phyloP scores from a whole-genome alignment of 2,888 invertebrate genomes.

The Timema podura region DNA sequence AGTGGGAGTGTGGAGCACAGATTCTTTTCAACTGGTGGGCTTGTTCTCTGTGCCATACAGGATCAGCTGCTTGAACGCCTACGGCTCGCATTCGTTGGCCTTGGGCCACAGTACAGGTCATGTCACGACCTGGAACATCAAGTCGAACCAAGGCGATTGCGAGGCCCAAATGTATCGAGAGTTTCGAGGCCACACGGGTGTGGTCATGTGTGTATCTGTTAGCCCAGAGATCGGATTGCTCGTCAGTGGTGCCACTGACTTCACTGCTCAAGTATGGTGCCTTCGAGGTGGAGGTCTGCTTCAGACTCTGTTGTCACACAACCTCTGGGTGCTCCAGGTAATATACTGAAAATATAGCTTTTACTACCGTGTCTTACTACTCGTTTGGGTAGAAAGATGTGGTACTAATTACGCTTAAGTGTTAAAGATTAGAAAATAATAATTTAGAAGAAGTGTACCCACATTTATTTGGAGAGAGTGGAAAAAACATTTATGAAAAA shows the following conservation, averaged over 20 bases:
- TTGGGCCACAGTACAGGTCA: constrained; percentile 27
- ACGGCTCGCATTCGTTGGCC: constrained; percentile 15
- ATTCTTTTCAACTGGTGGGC: constrained; percentile 22
- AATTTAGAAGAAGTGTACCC: no score
- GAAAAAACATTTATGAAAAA: no score
- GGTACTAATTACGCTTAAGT: no score
- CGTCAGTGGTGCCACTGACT: constrained; percentile 27
- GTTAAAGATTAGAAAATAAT: no score
- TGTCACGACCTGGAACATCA: constrained; percentile 23
- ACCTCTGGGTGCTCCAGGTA: constrained; percentile 28
- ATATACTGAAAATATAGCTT: neutral
- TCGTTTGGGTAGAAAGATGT: no score
- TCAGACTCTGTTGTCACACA: constrained; percentile 20
- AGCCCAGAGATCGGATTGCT: constrained; percentile 25
- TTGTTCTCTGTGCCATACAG: constrained; percentile 23
- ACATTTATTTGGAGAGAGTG: no score
- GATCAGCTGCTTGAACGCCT: constrained; percentile 23
- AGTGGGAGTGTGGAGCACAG: constrained; percentile 26
- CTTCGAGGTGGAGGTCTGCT: constrained; percentile 22
- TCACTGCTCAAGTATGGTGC: constrained; percentile 26
- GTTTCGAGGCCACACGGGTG: constrained; percentile 26
- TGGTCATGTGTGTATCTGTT: constrained; percentile 26
- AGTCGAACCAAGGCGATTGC: constrained; percentile 11
- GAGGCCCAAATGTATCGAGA: constrained; percentile 15
- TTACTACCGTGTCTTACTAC: no score